phyloP scores from a whole-genome alignment of 2,888 invertebrate species.

The Crepidodera aurea region DNA sequence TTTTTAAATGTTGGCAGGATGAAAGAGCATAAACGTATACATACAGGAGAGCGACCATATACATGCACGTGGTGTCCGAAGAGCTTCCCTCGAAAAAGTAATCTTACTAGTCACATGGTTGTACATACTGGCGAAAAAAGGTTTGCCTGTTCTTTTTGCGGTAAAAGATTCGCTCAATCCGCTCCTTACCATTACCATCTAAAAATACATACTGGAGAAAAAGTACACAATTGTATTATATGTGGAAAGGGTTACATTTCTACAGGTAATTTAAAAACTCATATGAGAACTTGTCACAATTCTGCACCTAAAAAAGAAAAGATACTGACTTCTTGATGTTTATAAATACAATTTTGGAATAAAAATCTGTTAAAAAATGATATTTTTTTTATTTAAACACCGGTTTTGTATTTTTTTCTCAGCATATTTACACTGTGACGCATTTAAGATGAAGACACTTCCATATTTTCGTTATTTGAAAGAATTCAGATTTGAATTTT shows the following conservation, averaged over 20 bases:
- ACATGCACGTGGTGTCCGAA: conserved; percentile 39
- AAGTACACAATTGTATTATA: conserved; percentile 31
- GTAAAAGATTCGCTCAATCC: conserved; percentile 33
- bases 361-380: too few relatives aligned
- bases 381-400: too few relatives aligned
- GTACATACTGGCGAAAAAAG: conserved; percentile 47
- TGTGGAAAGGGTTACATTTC: conserved; percentile 62
- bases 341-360: too few relatives aligned
- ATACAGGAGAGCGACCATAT: conserved; percentile 49
- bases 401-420: too few relatives aligned
- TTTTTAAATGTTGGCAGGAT: conserved; percentile 49
- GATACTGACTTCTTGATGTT: neutral
- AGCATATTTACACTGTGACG: too few relatives aligned
- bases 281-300: conserved; percentile 33
- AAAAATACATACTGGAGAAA: conserved; percentile 42
- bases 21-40: conserved; percentile 45
- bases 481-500: too few relatives aligned
- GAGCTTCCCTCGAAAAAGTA: conserved; percentile 35
- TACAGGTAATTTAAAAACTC: conserved; percentile 33
- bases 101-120: conserved; percentile 43
- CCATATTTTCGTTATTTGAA: too few relatives aligned
- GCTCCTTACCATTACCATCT: conserved; percentile 43
- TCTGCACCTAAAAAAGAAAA: conserved; percentile 4
- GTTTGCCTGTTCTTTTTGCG: conserved; percentile 45
- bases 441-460: too few relatives aligned